Evolutionary conservation across 2,888 invertebrate species (phyloP), one percentile per base, ranked within the genome.

Genomic region (Drosophila yooni): DNA sequence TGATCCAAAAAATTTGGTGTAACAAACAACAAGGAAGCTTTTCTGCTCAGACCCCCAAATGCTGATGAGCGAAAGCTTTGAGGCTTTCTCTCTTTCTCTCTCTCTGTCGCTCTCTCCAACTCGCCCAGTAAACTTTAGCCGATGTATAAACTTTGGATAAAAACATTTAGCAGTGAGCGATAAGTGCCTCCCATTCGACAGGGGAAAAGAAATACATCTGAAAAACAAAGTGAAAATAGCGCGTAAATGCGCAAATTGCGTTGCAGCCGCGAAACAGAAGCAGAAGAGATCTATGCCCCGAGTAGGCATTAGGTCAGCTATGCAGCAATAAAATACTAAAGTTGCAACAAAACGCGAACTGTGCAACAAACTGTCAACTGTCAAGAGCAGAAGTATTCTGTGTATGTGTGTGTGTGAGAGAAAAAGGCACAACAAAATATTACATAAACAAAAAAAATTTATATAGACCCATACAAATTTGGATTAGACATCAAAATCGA

Each of bases 61-160:
- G 18, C 15, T 18, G 36, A 18, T 29, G 75, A 58, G 54, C 40
- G 38, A 78, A 82, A 77, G 81, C 83, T 86, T 52, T 8, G 38
- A 18, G 7, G 2, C 31, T 15, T 38, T 70, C 27, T 54, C 40
- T 34, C 53, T 36, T 34, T 40, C 46, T n/a, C 11, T 13, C 34
- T 25, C 53, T 64, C 27, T 50, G 18, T 43, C 27, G 21, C 53
- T 50, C 50, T 54, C 52, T 15, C 21, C 2, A 27, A 27, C 40
- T 48, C 25, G n/a, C 15, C 56, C 27, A 57, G 33, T 8, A 53
- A 68, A 69, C 60, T 68, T 79, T 69, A 66, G 64, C 74, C 74
- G 43, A 69, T 74, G 71, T 87, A 84, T 87, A 85, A 69, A 89
- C 89, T 85, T 85, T 84, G 76, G 70, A 81, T 87, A 74, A 54